Evolutionary conservation across 2,113 vertebrate genomes (phyloP).

Genomic region (Burhinus oedicnemus): DNA sequence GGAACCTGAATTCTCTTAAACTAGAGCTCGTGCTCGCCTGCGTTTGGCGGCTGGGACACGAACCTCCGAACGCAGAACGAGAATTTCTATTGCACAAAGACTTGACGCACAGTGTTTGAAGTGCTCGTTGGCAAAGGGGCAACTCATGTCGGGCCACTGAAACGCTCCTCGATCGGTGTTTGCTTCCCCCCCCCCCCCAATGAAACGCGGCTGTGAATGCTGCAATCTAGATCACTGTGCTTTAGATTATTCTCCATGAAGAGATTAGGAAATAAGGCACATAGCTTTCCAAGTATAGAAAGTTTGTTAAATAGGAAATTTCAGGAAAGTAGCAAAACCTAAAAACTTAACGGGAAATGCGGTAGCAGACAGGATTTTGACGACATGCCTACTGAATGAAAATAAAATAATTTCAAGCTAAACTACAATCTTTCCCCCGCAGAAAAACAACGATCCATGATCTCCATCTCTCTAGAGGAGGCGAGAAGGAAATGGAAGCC

Average conservation of each 20-base stretch:
- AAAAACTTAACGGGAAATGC: background rate
- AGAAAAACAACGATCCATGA: background rate
- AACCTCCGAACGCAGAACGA: background rate
- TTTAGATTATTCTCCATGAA: constrained; percentile 62
- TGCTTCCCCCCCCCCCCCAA: background rate
- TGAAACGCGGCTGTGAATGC: background rate
- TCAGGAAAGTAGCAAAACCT: constrained; percentile 51
- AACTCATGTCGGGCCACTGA: background rate
- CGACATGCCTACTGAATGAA: background rate
- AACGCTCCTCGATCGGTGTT: background rate
- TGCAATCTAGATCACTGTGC: constrained; percentile 64
- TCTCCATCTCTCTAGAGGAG: background rate
- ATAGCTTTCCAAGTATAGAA: constrained; percentile 76
- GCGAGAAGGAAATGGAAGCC: background rate
- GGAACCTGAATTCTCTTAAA: constrained; percentile 37
- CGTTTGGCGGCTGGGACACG: constrained; percentile 11
- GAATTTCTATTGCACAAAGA: constrained; percentile 76
- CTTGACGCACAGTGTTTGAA: constrained; percentile 33
- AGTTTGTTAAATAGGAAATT: constrained; percentile 52
- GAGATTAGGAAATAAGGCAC: constrained; percentile 76
- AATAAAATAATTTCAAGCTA: background rate
- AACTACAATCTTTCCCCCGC: background rate
- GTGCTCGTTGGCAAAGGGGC: constrained; percentile 57
- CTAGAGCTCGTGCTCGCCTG: constrained; percentile 49
- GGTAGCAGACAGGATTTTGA: background rate